Evolutionary conservation across 2,113 vertebrate genomes (phyloP).

Genomic region (Rostratula benghalensis): DNA sequence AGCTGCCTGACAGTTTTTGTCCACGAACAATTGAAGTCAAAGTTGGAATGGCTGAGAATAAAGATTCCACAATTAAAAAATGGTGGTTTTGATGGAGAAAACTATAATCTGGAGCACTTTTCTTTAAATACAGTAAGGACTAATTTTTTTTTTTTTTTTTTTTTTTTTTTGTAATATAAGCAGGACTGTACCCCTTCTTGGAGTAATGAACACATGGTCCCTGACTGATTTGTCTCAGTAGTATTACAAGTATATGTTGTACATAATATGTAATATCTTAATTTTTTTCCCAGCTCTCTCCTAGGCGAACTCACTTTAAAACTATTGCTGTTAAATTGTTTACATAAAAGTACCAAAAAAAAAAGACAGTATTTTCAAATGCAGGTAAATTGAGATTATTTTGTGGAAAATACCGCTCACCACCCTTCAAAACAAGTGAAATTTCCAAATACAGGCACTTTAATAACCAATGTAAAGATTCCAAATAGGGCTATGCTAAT

Average conservation of each 20-base stretch:
- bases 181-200: not conserved
- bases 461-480: not conserved
- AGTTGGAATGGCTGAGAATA: constrained; percentile 34
- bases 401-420: not conserved
- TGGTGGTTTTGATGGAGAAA: not conserved
- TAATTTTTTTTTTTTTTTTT: not conserved
- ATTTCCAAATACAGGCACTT: not conserved
- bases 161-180: not conserved
- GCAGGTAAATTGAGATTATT: not conserved
- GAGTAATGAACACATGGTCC: not conserved
- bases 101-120: not conserved
- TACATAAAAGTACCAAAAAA: not conserved
- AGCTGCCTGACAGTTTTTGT: constrained; percentile 24
- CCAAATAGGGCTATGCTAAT: not conserved
- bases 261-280: not conserved
- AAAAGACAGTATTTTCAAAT: not conserved
- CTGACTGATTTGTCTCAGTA: not conserved
- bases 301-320: not conserved
- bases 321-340: not conserved
- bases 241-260: not conserved
- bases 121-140: not conserved
- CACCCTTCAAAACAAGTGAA: not conserved
- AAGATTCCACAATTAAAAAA: constrained; percentile 13
- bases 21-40: constrained; percentile 27
- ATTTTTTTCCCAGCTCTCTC: not conserved